Evolutionary conservation across 2,888 invertebrate species (phyloP).

Genomic region (Hirtodrosophila histrioides): DNA sequence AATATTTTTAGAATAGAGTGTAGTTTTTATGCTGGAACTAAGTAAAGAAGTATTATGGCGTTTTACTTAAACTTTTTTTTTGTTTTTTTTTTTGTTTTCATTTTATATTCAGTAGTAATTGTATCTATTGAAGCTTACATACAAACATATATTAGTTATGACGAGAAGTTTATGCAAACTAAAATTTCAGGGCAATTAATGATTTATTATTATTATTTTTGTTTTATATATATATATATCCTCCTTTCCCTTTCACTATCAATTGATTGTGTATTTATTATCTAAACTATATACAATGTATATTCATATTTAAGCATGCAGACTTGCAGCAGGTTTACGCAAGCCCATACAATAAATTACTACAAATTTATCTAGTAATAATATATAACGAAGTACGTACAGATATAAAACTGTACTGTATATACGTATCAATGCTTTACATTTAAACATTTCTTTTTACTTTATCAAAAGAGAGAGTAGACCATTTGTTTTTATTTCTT

Average conservation of each 20-base stretch:
- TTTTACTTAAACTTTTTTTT: constrained; percentile 80
- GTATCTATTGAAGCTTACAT: constrained; percentile 20
- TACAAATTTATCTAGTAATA: constrained; percentile 14
- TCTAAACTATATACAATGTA: constrained; percentile 10
- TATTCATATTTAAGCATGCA: constrained; percentile 19
- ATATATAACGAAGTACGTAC: constrained; percentile 16
- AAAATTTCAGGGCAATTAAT: constrained; percentile 14
- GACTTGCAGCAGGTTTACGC: constrained; percentile 10
- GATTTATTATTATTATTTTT: no score
- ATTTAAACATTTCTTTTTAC: constrained; percentile 8
- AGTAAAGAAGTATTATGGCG: constrained; percentile 85
- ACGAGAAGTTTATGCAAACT: constrained; percentile 14
- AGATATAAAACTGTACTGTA: constrained; percentile 3
- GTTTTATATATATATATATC: background rate
- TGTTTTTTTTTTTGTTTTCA: no score
- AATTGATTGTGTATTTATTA: constrained; percentile 12
- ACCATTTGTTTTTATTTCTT: constrained; percentile 4
- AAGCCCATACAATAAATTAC: constrained; percentile 6
- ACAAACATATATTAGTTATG: constrained; percentile 3
- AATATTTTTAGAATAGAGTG: constrained; percentile 85
- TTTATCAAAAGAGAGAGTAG: background rate
- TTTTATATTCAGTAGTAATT: constrained; percentile 24
- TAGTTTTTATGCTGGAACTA: constrained; percentile 85
- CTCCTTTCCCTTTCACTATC: background rate
- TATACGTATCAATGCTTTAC: constrained; percentile 24